Percentiles rank a stretch among this genome's conserved stretches.
Conservation (phyloP, 2,113 vertebrate species). For the Crotalus viridis region DNA sequence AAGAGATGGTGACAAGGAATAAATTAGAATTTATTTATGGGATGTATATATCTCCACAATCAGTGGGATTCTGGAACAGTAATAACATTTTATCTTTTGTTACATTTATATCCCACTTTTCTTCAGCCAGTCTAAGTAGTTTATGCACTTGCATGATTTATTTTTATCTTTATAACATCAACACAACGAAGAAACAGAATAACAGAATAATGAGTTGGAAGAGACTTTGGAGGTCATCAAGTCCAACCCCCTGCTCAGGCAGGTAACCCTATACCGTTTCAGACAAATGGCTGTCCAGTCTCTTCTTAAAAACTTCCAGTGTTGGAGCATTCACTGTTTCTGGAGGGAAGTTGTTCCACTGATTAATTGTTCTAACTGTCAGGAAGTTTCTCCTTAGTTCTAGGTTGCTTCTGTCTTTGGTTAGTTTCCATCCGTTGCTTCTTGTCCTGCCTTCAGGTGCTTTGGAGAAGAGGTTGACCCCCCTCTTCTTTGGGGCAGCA, state of each 20-base stretch:
- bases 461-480: too few relatives aligned
- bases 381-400: too few relatives aligned
- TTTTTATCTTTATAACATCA: not conserved
- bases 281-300: not conserved
- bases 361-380: too few relatives aligned
- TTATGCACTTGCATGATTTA: not conserved
- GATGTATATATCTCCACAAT: not conserved
- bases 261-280: not conserved
- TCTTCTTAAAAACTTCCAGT: not conserved
- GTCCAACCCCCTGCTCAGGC: too few relatives aligned
- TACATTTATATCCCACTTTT: not conserved
- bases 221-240: not conserved
- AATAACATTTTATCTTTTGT: not conserved
- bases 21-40: not conserved
- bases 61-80: not conserved
- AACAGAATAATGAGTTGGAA: not conserved
- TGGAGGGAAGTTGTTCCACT: too few relatives aligned
- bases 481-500: too few relatives aligned
- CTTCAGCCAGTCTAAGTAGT: not conserved
- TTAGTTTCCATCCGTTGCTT: too few relatives aligned
- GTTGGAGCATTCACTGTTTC: too few relatives aligned
- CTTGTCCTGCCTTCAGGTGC: too few relatives aligned
- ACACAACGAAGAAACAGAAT: not conserved
- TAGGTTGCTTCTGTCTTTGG: too few relatives aligned
- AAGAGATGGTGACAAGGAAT: not conserved